Percentiles rank a stretch among this genome's conserved stretches.
Evolutionary conservation across 2,888 invertebrate genomes (phyloP).

Genomic region (Drosophila ezoana): DNA sequence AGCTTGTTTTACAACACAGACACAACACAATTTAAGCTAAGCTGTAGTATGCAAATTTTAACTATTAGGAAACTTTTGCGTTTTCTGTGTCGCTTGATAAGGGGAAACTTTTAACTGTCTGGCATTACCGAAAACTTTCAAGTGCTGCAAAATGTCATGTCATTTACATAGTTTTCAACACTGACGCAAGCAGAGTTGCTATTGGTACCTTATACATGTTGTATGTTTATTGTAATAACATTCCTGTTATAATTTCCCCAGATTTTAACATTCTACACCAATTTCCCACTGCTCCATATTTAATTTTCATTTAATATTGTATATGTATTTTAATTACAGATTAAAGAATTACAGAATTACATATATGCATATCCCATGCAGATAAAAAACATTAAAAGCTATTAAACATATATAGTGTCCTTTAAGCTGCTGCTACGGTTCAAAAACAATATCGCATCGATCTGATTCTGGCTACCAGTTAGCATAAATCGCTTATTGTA

Average conservation of each 20-base stretch:
- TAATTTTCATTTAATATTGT: conserved; percentile 1
- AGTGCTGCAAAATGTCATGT: conserved; percentile 26
- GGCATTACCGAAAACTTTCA: conserved; percentile 18
- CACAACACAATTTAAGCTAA: conserved; percentile 21
- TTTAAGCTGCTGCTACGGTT: conserved; percentile 69
- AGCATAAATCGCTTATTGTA: conserved; percentile 80
- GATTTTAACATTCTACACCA: neutral
- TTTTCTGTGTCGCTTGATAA: conserved; percentile 39
- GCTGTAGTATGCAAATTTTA: conserved; percentile 15
- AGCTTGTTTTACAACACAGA: conserved; percentile 6
- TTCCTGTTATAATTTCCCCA: conserved; percentile 18
- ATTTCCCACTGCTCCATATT: neutral
- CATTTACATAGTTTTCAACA: conserved; percentile 15
- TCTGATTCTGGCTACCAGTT: conserved; percentile 72
- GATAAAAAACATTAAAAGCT: conserved; percentile 44
- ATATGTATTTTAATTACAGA: conserved; percentile 49
- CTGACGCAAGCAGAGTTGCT: conserved; percentile 29
- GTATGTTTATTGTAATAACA: neutral
- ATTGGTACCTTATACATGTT: neutral
- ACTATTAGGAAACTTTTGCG: conserved; percentile 38
- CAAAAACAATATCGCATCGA: conserved; percentile 82
- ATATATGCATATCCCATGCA: conserved; percentile 34
- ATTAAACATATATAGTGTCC: conserved; percentile 56
- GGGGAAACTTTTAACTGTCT: conserved; percentile 40
- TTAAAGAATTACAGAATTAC: conserved; percentile 29